Conservation (phyloP, 2,797 vertebrate species). For the Galagoides demidoff region DNA sequence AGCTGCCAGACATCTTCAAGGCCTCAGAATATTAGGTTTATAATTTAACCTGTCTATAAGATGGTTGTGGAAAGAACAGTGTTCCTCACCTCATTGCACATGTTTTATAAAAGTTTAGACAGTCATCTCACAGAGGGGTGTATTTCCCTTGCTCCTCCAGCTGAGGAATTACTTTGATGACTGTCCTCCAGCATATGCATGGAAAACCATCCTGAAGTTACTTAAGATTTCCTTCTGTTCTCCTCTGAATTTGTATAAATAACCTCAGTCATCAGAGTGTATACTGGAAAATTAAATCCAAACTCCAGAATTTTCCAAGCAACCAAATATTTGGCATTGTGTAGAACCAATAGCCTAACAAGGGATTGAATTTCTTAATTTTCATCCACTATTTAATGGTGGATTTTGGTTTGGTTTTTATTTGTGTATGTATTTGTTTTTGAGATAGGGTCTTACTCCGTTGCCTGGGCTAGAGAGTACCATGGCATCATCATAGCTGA, state of each 20-base stretch:
- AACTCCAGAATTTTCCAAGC: neutral
- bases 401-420: neutral
- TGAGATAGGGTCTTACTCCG: neutral
- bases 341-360: neutral
- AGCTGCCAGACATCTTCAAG: neutral
- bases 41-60: neutral
- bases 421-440: neutral
- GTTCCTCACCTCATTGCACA: neutral
- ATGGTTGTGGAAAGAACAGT: neutral
- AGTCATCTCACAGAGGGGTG: neutral
- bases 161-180: neutral
- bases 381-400: neutral
- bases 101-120: neutral
- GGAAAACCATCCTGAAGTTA: neutral
- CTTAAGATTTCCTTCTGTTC: neutral
- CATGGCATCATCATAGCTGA: neutral
- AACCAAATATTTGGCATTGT: neutral
- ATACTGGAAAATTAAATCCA: neutral
- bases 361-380: conserved; percentile 34
- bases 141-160: neutral
- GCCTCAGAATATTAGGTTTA: neutral
- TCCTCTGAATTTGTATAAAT: neutral
- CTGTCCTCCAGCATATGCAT: neutral
- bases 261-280: neutral
- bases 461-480: neutral